Conservation (phyloP, 2,888 invertebrate genomes). For the Calliopum simillimum region DNA sequence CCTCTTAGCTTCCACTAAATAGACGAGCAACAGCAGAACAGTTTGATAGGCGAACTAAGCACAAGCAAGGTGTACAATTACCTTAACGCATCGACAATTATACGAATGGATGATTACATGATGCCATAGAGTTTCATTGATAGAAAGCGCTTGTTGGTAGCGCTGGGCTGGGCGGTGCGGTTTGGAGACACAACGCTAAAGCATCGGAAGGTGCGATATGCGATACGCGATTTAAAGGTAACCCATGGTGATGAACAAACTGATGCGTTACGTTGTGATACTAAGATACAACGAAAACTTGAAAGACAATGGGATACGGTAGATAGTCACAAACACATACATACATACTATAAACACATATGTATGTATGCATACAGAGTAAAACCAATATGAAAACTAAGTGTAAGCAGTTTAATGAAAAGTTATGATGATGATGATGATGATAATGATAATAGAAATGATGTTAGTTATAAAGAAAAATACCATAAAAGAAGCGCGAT, state of each 20-base stretch:
- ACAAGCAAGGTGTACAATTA: slow-evolving; percentile 63
- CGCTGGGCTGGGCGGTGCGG: background rate
- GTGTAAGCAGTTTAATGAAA: no score
- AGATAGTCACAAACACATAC: no score
- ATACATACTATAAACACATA: no score
- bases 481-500: no score
- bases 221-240: slow-evolving; percentile 57
- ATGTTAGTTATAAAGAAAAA: no score
- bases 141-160: slow-evolving; percentile 40
- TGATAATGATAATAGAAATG: no score
- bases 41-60: slow-evolving; percentile 20
- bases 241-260: slow-evolving; percentile 42
- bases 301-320: background rate
- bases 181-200: background rate
- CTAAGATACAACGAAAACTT: background rate
- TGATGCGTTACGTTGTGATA: background rate
- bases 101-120: slow-evolving; percentile 63
- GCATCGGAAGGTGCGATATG: slow-evolving; percentile 60
- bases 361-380: no score
- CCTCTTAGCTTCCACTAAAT: slow-evolving; percentile 30
- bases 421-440: no score
- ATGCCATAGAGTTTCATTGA: slow-evolving; percentile 43
- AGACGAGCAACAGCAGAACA: slow-evolving; percentile 18
- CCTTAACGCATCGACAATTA: slow-evolving; percentile 68
- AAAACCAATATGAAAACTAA: no score